These are phyloP conservation scores for Florisuga fusca DNA, from an alignment of 2,797 vertebrate genomes.

Conservation along the genomic window DNA sequence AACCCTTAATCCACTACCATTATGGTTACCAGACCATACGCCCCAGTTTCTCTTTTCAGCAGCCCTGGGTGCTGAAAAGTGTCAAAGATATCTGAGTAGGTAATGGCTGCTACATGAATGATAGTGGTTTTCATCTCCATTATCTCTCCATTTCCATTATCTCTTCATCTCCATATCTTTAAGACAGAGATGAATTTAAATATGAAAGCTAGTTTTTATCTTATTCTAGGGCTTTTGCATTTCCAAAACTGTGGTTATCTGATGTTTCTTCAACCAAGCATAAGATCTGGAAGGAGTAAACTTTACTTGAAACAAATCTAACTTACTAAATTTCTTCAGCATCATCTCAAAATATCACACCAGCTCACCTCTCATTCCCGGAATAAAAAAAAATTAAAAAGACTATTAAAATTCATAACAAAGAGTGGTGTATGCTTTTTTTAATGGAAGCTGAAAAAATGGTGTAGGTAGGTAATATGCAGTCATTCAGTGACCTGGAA, in stretches of 20 bases:
- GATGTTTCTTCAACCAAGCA: background rate
- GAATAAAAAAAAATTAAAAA: background rate
- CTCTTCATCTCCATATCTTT: background rate
- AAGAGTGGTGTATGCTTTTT: background rate
- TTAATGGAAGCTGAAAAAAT: background rate
- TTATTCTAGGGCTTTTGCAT: background rate
- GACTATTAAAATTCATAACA: accelerated
- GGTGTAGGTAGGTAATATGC: background rate
- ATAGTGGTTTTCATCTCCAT: background rate
- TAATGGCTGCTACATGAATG: background rate
- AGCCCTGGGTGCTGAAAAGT: background rate
- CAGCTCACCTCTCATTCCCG: background rate
- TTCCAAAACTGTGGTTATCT: background rate
- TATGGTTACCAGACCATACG: background rate
- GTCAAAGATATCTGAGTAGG: background rate
- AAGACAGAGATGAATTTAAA: background rate
- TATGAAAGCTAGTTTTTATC: background rate
- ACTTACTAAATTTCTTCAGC: background rate
- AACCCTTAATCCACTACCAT: too few relatives aligned
- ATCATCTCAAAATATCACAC: background rate
- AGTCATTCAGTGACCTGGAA: background rate
- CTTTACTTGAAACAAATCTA: background rate
- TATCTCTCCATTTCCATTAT: background rate
- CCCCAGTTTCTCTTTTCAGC: background rate
- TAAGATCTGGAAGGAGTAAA: background rate